Conservation (phyloP, 2,888 invertebrate genomes). For the Drosophila helvetica region DNA sequence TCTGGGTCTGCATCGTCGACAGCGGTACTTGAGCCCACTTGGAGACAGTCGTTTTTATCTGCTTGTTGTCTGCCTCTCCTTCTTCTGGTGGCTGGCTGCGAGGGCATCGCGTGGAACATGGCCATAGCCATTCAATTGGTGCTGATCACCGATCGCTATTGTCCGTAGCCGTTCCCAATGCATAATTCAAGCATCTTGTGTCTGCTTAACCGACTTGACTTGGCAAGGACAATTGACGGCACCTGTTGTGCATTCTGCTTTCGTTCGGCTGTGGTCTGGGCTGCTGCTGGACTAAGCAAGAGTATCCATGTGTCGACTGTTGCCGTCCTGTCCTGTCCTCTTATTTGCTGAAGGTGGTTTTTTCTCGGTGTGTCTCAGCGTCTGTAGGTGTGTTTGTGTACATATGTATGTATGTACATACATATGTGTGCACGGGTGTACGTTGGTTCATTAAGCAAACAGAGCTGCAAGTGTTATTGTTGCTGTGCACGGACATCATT, state of each 20-base stretch:
- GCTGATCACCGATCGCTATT: slow-evolving; percentile 37
- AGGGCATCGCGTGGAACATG: slow-evolving; percentile 4
- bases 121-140: slow-evolving; percentile 3
- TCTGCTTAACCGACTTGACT: background rate
- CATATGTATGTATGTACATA: slow-evolving; percentile 14
- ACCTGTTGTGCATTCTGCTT: background rate
- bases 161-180: slow-evolving; percentile 3
- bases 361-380: slow-evolving; percentile 48
- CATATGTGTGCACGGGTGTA: slow-evolving; percentile 7
- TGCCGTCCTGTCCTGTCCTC: slow-evolving; percentile 21
- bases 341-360: slow-evolving; percentile 72
- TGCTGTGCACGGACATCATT: slow-evolving; percentile 45
- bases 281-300: slow-evolving; percentile 41
- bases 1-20: slow-evolving; percentile 32
- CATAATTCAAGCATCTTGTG: background rate
- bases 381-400: slow-evolving; percentile 14
- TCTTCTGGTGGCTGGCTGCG: slow-evolving; percentile 7
- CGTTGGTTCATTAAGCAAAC: slow-evolving; percentile 74
- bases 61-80: slow-evolving; percentile 38
- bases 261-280: background rate
- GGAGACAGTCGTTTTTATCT: slow-evolving; percentile 64
- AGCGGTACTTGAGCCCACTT: slow-evolving; percentile 58
- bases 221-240: background rate
- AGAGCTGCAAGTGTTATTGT: slow-evolving; percentile 50
- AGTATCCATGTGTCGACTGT: slow-evolving; percentile 40